Evolutionary conservation across 2,888 invertebrate species (phyloP).

Genomic region (Drosophila koepferae): DNA sequence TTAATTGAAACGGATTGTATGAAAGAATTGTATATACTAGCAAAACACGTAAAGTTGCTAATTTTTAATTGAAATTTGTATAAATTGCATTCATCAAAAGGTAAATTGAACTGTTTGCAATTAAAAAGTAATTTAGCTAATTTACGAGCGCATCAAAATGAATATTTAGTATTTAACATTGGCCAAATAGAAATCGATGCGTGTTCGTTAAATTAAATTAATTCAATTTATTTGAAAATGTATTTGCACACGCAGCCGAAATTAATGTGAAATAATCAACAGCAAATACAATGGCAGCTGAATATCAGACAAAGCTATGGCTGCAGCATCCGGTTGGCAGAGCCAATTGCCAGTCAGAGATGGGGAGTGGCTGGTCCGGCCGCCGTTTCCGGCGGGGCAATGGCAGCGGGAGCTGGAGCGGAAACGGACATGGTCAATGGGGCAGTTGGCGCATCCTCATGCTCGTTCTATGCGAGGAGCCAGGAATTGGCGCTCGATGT

Average conservation of each 20-base stretch:
- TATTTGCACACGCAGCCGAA: slow-evolving; percentile 83
- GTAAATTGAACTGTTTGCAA: slow-evolving; percentile 39
- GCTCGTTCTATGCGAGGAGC: slow-evolving; percentile 15
- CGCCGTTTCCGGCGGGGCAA: slow-evolving; percentile 54
- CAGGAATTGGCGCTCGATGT: slow-evolving; percentile 38
- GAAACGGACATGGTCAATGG: slow-evolving; percentile 67
- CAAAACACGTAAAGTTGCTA: slow-evolving; percentile 14
- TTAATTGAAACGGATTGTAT: background rate
- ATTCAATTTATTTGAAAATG: slow-evolving; percentile 80
- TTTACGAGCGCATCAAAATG: slow-evolving; percentile 35
- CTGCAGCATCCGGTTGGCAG: slow-evolving; percentile 23
- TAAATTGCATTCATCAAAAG: slow-evolving; percentile 41
- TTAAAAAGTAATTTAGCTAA: slow-evolving; percentile 76
- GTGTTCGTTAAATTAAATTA: slow-evolving; percentile 73
- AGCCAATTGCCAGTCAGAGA: background rate
- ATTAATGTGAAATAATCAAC: slow-evolving; percentile 80
- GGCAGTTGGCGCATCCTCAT: slow-evolving; percentile 48
- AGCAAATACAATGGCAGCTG: slow-evolving; percentile 30
- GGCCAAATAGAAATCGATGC: slow-evolving; percentile 63
- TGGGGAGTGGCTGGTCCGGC: slow-evolving; percentile 20
- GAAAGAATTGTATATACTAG: background rate
- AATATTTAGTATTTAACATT: slow-evolving; percentile 57
- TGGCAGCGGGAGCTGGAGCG: slow-evolving; percentile 38
- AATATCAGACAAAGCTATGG: slow-evolving; percentile 26
- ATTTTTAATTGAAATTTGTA: slow-evolving; percentile 59